phyloP scores from a whole-genome alignment of 2,797 vertebrate species.

The Pyrrhura leucotis region DNA sequence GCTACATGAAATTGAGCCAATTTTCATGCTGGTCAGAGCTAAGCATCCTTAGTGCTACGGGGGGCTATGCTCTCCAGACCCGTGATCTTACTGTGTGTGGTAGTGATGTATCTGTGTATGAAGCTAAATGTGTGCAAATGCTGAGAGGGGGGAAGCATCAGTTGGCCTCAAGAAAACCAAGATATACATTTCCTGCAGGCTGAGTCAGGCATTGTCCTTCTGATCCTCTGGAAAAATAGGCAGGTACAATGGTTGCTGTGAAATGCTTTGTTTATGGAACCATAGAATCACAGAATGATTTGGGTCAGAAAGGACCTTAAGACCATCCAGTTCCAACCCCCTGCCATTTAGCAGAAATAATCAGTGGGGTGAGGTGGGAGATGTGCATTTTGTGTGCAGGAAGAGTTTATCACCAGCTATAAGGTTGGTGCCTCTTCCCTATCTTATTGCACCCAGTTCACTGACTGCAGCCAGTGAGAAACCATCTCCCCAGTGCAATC shows the following conservation, averaged over 20 bases:
- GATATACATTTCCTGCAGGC: neutral
- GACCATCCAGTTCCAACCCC: neutral
- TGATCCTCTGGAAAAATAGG: neutral
- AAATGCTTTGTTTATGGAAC: neutral
- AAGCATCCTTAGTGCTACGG: neutral
- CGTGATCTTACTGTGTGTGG: neutral
- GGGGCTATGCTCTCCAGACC: accelerated
- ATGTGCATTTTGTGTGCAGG: neutral
- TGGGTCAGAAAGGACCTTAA: neutral
- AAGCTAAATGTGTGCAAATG: neutral
- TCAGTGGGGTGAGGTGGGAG: neutral
- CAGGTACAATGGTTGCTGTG: neutral
- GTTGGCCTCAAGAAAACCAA: neutral
- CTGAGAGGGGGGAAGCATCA: neutral
- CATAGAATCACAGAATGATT: neutral
- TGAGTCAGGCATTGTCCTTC: neutral
- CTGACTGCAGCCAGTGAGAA: neutral
- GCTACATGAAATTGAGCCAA: neutral
- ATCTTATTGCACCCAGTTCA: neutral
- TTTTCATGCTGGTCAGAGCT: neutral
- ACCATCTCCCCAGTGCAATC: neutral
- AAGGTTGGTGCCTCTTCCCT: neutral
- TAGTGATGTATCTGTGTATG: neutral
- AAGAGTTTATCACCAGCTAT: neutral
- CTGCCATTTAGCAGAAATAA: neutral